A percentile compares a stretch with the other conserved stretches of the same genome.
phyloP scores from a whole-genome alignment of 2,888 invertebrate genomes.

The Ditula angustiorana region DNA sequence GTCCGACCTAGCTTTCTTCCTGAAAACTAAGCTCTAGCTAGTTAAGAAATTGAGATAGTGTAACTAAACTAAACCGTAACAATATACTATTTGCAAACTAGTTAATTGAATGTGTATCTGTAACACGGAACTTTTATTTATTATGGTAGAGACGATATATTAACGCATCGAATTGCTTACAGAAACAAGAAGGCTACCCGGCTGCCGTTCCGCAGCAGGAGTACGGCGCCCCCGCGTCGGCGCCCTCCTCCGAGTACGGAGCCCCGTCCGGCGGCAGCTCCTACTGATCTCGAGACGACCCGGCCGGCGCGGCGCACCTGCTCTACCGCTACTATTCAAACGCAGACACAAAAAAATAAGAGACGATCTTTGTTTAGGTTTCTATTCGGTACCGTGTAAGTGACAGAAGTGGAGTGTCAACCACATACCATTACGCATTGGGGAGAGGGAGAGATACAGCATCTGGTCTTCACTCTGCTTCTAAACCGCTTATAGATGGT shows the following conservation, averaged over 20 bases:
- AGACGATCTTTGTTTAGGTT: neutral
- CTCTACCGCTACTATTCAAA: slow-evolving; percentile 41
- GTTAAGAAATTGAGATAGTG: too few relatives aligned
- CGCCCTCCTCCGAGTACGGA: slow-evolving; percentile 86
- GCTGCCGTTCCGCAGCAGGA: slow-evolving; percentile 70
- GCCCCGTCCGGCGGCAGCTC: slow-evolving; percentile 76
- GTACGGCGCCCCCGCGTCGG: slow-evolving; percentile 80
- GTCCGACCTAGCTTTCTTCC: too few relatives aligned
- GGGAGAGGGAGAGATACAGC: neutral
- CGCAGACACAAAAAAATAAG: neutral
- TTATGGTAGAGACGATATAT: too few relatives aligned
- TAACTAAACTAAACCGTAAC: too few relatives aligned
- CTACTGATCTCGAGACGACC: slow-evolving; percentile 52
- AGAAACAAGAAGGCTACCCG: slow-evolving; percentile 87
- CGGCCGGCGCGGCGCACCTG: slow-evolving; percentile 51
- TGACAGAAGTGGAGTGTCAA: neutral
- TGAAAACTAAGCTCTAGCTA: too few relatives aligned
- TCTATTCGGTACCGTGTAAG: neutral
- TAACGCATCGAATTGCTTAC: slow-evolving; percentile 49
- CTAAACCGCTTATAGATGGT: too few relatives aligned
- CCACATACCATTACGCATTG: neutral
- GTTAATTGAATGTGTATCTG: too few relatives aligned
- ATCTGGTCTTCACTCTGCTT: neutral
- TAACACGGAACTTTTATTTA: too few relatives aligned
- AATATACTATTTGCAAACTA: too few relatives aligned